phyloP scores from a whole-genome alignment of 2,888 invertebrate genomes.

The Ochropacha duplaris region DNA sequence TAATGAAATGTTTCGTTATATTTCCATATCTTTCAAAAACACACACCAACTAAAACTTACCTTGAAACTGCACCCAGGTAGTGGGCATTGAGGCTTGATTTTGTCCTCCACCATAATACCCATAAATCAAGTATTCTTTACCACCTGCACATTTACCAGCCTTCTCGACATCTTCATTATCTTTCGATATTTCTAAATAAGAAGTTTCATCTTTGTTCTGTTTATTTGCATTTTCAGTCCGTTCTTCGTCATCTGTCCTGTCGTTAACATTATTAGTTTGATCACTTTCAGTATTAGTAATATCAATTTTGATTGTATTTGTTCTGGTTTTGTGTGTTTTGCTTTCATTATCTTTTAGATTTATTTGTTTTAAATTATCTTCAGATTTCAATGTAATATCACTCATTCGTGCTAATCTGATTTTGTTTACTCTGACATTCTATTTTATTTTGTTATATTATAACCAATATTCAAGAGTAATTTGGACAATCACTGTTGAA shows the following conservation, averaged over 20 bases:
- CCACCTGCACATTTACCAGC: background rate
- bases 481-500: background rate
- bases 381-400: background rate
- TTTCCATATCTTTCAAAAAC: too few relatives aligned
- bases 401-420: background rate
- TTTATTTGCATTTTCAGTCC: background rate
- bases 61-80: background rate
- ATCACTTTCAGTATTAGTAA: background rate
- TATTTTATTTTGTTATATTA: background rate
- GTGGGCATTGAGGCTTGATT: background rate
- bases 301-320: background rate
- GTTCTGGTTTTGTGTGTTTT: background rate
- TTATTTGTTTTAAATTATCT: background rate
- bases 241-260: background rate
- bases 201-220: background rate
- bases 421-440: background rate
- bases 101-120: background rate
- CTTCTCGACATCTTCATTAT: background rate
- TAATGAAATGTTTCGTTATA: too few relatives aligned
- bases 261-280: background rate
- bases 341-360: background rate
- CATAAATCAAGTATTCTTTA: background rate
- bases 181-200: background rate
- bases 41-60: background rate
- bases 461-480: background rate